These are phyloP conservation scores for Actenoides lindsayi DNA, from an alignment of 2,113 vertebrate species.

Conservation along the genomic window DNA sequence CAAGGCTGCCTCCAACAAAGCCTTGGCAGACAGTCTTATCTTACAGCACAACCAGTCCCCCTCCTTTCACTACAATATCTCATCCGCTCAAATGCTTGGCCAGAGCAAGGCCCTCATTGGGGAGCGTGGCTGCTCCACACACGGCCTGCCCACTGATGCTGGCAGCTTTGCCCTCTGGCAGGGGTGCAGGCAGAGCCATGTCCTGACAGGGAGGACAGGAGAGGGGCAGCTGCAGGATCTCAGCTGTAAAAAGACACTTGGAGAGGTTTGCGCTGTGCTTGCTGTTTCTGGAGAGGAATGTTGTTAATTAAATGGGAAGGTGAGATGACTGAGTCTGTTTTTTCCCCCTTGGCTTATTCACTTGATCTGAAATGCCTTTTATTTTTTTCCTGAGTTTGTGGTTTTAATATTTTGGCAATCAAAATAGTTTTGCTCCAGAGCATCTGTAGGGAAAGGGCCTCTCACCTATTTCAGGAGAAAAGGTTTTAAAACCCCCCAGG, in stretches of 20 bases:
- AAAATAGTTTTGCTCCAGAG: neutral
- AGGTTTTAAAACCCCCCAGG: neutral
- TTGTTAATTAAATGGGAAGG: neutral
- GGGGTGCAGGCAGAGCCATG: rapidly evolving
- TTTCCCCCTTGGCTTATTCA: neutral
- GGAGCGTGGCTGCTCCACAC: rapidly evolving
- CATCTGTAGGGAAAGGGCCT: neutral
- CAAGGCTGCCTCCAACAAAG: conserved; percentile 35
- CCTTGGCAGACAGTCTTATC: conserved; percentile 51
- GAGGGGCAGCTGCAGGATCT: neutral
- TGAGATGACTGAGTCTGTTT: neutral
- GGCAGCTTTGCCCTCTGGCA: neutral
- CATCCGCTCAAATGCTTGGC: neutral
- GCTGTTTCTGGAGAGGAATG: neutral
- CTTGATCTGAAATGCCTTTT: conserved; percentile 1
- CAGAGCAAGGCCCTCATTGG: neutral
- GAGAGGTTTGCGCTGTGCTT: rapidly evolving
- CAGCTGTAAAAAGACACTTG: rapidly evolving
- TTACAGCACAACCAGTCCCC: neutral
- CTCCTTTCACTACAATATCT: neutral
- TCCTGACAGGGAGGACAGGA: neutral
- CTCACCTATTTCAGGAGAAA: neutral
- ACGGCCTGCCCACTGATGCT: rapidly evolving
- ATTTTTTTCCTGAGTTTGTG: neutral
- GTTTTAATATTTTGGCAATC: neutral